Percentiles rank a stretch among this genome's conserved stretches.
phyloP scores from a whole-genome alignment of 2,888 invertebrate species.

The Argyra leucocephala region DNA sequence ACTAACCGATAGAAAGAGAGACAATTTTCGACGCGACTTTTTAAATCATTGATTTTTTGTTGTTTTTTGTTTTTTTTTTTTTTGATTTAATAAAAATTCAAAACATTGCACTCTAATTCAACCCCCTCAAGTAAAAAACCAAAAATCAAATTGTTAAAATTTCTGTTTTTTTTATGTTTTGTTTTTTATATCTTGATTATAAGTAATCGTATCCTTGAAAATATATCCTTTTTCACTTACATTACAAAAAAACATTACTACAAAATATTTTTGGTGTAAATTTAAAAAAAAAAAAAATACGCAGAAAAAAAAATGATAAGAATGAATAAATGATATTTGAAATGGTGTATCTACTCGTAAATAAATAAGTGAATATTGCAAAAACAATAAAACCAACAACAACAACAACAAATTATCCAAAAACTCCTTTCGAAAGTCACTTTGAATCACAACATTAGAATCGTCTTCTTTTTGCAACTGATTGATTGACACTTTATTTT shows the following conservation, averaged over 20 bases:
- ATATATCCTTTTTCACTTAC: neutral
- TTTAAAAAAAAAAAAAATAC: neutral
- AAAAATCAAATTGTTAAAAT: neutral
- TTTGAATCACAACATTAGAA: neutral
- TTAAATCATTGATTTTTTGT: no score
- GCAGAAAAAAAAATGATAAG: no score
- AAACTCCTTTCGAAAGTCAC: neutral
- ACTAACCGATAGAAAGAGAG: no score
- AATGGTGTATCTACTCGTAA: neutral
- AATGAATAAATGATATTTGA: no score
- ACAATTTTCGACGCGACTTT: no score
- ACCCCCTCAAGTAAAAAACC: neutral
- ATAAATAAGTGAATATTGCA: neutral
- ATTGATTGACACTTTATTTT: conserved; percentile 3
- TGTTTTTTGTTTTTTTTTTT: no score
- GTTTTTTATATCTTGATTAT: neutral
- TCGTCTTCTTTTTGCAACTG: neutral
- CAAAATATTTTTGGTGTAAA: neutral
- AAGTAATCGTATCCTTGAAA: neutral
- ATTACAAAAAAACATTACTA: neutral
- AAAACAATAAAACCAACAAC: neutral
- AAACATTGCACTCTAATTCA: neutral
- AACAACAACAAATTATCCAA: no score
- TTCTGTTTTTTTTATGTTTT: no score
- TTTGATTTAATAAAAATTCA: no score